phyloP scores from a whole-genome alignment of 2,113 vertebrate species.

The Cochlearius cochlearius region DNA sequence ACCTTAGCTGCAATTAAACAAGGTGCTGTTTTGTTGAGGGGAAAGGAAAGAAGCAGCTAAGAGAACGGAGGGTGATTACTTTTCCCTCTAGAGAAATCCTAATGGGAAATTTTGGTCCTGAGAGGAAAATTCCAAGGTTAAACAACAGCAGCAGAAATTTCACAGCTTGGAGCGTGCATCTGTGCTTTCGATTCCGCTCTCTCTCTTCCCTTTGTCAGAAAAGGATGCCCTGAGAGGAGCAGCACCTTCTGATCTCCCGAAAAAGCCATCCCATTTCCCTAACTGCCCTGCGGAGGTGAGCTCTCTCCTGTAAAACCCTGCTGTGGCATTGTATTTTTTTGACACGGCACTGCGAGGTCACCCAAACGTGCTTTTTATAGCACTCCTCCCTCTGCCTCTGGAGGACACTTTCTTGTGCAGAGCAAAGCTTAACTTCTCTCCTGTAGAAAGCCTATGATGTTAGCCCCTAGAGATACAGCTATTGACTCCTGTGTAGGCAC shows the following conservation, averaged over 20 bases:
- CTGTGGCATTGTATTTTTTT: not conserved
- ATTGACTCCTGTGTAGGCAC: not conserved
- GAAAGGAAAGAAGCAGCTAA: not conserved
- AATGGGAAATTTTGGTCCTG: not conserved
- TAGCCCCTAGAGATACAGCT: not conserved
- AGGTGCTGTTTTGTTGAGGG: not conserved
- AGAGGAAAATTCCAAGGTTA: not conserved
- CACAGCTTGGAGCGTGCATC: not conserved
- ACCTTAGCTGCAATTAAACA: not conserved
- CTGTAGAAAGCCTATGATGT: not conserved
- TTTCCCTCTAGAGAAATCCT: not conserved
- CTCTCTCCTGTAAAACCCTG: not conserved
- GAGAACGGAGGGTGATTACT: rapidly evolving
- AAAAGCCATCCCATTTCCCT: not conserved
- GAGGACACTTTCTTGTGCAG: not conserved
- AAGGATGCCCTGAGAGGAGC: not conserved
- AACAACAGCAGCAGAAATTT: not conserved
- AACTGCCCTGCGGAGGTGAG: not conserved
- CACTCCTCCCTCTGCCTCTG: not conserved
- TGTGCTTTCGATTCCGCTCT: not conserved
- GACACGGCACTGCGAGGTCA: not conserved
- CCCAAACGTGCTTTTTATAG: not conserved
- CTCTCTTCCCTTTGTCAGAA: not conserved
- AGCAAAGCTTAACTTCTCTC: not conserved
- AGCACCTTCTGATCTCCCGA: constrained; percentile 3